Conservation (phyloP, 2,888 invertebrate species). For the Oxystoma pomonae region DNA sequence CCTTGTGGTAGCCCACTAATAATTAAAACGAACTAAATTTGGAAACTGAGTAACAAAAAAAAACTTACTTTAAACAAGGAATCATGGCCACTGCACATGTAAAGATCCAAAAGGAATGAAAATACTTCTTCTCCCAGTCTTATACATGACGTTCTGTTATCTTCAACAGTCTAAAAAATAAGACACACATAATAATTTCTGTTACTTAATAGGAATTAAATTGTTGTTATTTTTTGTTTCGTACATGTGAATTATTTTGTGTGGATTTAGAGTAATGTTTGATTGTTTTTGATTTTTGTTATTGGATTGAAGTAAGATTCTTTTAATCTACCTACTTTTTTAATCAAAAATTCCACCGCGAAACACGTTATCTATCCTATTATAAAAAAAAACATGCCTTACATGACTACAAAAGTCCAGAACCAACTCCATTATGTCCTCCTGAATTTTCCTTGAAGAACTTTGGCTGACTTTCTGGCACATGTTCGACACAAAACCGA, state of each 20-base stretch:
- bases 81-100: conserved; percentile 33
- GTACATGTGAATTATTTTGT: too few species aligned
- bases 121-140: conserved; percentile 44
- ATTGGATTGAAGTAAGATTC: too few species aligned
- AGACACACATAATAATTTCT: too few species aligned
- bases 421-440: conserved; percentile 30
- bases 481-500: conserved; percentile 36
- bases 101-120: conserved; percentile 30
- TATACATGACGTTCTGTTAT: conserved; percentile 41
- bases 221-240: too few species aligned
- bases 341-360: not conserved
- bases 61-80: conserved; percentile 33
- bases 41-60: too few species aligned
- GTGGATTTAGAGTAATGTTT: too few species aligned
- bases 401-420: conserved; percentile 32
- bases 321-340: not conserved
- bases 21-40: conserved; percentile 9
- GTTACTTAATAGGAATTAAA: too few species aligned
- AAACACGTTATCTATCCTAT: too few species aligned
- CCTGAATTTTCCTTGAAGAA: conserved; percentile 26
- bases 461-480: conserved; percentile 29
- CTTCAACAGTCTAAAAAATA: conserved; percentile 39
- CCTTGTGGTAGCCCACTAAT: not conserved
- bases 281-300: too few species aligned
- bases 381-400: too few species aligned